Evolutionary conservation across 2,113 vertebrate species (phyloP), one percentile per base, ranked within the genome.

Genomic region (Camelus bactrianus): DNA sequence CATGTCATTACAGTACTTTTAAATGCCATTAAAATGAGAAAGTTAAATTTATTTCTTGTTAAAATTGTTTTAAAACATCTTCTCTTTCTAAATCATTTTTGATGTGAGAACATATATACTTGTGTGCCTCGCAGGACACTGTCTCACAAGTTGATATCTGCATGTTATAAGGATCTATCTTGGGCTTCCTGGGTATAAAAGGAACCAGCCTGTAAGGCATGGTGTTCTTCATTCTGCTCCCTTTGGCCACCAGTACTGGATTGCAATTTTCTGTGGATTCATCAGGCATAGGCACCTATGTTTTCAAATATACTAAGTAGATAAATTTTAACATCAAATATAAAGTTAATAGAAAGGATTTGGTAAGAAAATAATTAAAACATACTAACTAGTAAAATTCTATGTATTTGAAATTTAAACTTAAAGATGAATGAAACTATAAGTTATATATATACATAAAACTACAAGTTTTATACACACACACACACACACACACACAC

Each of bases 221-320:
- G 5, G 10, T 70, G 24, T 19, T 79, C 32, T 70, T 26, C 8
- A 3, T 75, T 38, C 10, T 65, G n/a, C 24, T 46, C 13, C 7
- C 4, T 35, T 48, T 38, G 5, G 19, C 28, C 56, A 22, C 5
- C 6, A 2, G 32, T 19, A 65, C 46, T 62, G 13, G 9, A 5
- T 12, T 81, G 20, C 6, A 48, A 9, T 77, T 42, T 56, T 26
- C 65, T 12, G 2, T n/a, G 19, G 13, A 14, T 54, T 6, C 6
- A 56, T 46, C 14, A 64, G 35, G 26, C 35, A 10, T 35, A 26
- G 19, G 2, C 64, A 73, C 4, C 14, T 93, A 20, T 50, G 32
- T 70, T 97, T 92, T 75, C 32, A 93, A 17, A 50, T 75, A 32
- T 9, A 82, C 12, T 38, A 38, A 52, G 65, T 32, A 46, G 8